Percentiles rank a stretch among this genome's conserved stretches.
Conservation (phyloP, 2,113 vertebrate genomes). For the Chinchilla lanigera region DNA sequence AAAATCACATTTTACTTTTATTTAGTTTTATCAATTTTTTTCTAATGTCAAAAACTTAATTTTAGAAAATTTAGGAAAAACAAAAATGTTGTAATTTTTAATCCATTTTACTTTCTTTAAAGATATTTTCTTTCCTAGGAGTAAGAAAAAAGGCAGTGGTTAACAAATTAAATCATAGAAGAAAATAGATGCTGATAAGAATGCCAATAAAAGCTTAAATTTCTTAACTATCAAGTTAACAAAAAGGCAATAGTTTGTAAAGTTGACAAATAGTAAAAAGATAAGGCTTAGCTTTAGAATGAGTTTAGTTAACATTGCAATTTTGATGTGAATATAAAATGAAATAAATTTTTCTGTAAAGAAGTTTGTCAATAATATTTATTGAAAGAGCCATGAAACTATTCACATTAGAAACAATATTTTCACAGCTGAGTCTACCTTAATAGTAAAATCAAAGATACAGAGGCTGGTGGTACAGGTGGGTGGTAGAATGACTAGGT, state of each 20-base stretch:
- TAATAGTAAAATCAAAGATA: background rate
- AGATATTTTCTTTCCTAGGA: background rate
- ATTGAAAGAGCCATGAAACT: background rate
- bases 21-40: background rate
- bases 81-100: background rate
- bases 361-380: background rate
- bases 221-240: background rate
- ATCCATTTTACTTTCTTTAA: background rate
- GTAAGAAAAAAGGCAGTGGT: background rate
- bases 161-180: background rate
- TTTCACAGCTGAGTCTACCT: background rate
- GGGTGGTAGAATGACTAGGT: no score
- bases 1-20: slow-evolving; percentile 18
- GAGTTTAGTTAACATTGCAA: background rate
- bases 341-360: background rate
- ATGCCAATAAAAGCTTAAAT: background rate
- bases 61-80: background rate
- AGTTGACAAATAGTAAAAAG: background rate
- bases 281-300: background rate
- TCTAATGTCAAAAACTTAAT: background rate
- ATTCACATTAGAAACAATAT: background rate
- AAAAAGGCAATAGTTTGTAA: background rate
- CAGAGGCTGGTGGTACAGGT: background rate
- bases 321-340: background rate
- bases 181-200: background rate